These are phyloP conservation scores for Notothenia rossii DNA, from an alignment of 2,113 vertebrate genomes.

Conservation along the genomic window DNA sequence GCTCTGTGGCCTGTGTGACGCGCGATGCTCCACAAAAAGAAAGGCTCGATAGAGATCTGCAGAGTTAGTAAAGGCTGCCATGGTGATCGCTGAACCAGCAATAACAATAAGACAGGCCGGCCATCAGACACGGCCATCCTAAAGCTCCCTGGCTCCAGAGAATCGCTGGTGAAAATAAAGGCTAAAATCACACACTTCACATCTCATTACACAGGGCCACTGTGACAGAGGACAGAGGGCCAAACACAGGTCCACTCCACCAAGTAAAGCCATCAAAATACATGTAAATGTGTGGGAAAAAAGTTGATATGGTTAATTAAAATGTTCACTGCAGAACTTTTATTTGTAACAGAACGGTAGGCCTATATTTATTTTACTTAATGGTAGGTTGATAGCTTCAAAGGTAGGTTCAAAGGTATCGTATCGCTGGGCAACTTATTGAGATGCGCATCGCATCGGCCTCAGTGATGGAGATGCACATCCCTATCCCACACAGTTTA, in stretches of 20 bases:
- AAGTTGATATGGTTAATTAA: neutral
- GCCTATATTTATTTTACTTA: too few relatives aligned
- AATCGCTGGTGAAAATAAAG: slow-evolving; percentile 59
- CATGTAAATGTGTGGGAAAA: neutral
- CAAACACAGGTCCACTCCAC: slow-evolving; percentile 20
- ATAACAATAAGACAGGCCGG: slow-evolving; percentile 68
- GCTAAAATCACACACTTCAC: slow-evolving; percentile 82
- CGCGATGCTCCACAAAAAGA: slow-evolving; percentile 66
- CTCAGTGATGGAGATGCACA: too few relatives aligned
- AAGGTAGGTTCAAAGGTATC: too few relatives aligned
- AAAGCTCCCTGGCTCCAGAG: slow-evolving; percentile 77
- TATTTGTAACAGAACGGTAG: neutral
- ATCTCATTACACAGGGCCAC: slow-evolving; percentile 69
- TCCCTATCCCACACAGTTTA: too few relatives aligned
- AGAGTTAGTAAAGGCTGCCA: slow-evolving; percentile 68
- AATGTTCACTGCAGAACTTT: neutral
- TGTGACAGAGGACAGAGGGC: slow-evolving; percentile 53
- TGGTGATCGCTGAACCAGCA: slow-evolving; percentile 73
- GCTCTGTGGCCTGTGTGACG: slow-evolving; percentile 51
- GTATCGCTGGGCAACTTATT: too few relatives aligned
- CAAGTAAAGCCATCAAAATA: slow-evolving; percentile 11
- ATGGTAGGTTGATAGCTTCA: too few relatives aligned
- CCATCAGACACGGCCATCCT: slow-evolving; percentile 34
- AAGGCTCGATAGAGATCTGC: slow-evolving; percentile 80
- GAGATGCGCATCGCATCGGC: too few relatives aligned